Conservation (phyloP, 2,113 vertebrate species). For the Sceloporus tristichus region DNA sequence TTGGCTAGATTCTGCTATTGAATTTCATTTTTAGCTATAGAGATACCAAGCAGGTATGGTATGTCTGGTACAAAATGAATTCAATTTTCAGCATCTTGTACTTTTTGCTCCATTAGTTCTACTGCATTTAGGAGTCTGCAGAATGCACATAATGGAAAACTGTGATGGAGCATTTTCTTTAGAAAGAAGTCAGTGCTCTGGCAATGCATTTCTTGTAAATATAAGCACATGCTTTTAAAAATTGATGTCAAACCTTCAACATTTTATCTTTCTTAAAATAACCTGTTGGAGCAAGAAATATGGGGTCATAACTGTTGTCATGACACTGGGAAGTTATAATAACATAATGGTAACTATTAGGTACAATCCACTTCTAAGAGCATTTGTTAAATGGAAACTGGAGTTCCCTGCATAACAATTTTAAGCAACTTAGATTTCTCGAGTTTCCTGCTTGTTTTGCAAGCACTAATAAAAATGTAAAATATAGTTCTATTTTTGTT, state of each 20-base stretch:
- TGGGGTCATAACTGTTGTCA: conserved; percentile 24
- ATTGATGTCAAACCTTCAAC: background rate
- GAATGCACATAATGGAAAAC: conserved; percentile 66
- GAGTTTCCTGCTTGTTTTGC: conserved; percentile 49
- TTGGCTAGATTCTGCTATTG: conserved; percentile 29
- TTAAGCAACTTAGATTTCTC: background rate
- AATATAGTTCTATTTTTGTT: conserved; percentile 19
- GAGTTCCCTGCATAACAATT: background rate
- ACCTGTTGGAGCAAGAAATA: background rate
- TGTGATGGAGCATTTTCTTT: conserved; percentile 62
- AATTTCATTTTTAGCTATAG: conserved; percentile 44
- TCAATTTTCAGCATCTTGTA: conserved; percentile 63
- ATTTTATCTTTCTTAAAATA: background rate
- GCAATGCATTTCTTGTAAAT: background rate
- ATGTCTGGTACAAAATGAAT: conserved; percentile 52
- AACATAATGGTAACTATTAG: background rate
- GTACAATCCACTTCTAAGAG: conserved; percentile 32
- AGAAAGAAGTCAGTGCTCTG: conserved; percentile 53
- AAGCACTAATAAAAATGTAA: conserved; percentile 59
- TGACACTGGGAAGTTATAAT: conserved; percentile 64
- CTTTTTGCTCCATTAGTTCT: conserved; percentile 71
- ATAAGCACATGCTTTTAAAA: background rate
- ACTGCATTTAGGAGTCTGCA: conserved; percentile 38
- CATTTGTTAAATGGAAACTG: background rate
- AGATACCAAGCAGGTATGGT: conserved; percentile 51